phyloP scores from a whole-genome alignment of 2,797 vertebrate species.

The Mus spretus region DNA sequence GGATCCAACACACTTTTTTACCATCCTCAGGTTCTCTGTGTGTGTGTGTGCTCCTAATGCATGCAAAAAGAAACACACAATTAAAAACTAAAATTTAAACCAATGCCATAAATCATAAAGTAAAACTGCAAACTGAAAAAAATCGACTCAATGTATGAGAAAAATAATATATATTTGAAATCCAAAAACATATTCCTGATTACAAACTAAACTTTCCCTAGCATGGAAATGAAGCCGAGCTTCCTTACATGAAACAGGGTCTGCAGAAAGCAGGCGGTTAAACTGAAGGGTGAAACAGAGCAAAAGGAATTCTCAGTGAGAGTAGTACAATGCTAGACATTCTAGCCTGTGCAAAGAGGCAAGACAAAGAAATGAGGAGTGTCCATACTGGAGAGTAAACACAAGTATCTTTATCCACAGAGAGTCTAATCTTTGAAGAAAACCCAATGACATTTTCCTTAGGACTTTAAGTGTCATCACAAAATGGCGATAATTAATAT shows the following conservation, averaged over 20 bases:
- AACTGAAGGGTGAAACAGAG: background rate
- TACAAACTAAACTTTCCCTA: background rate
- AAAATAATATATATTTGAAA: background rate
- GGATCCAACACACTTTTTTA: background rate
- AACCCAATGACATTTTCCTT: background rate
- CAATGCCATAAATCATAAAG: background rate
- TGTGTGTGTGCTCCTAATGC: background rate
- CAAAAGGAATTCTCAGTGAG: background rate
- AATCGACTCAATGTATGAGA: background rate
- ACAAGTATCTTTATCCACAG: background rate
- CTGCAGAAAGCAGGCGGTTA: background rate
- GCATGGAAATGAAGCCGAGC: background rate
- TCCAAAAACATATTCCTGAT: background rate
- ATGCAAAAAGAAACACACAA: background rate
- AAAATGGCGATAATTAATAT: background rate
- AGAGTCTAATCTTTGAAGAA: constrained; percentile 13
- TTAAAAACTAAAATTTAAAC: background rate
- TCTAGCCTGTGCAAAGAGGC: background rate
- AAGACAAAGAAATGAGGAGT: background rate
- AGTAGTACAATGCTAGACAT: background rate
- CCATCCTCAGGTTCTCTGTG: background rate
- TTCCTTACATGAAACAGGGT: background rate
- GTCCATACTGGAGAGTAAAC: background rate
- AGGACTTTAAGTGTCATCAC: background rate
- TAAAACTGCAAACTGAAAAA: background rate